Base-by-base conservation (phyloP, 1,140 invertebrate genomes). In the Stenopsyche tienmushanensis region DNA sequence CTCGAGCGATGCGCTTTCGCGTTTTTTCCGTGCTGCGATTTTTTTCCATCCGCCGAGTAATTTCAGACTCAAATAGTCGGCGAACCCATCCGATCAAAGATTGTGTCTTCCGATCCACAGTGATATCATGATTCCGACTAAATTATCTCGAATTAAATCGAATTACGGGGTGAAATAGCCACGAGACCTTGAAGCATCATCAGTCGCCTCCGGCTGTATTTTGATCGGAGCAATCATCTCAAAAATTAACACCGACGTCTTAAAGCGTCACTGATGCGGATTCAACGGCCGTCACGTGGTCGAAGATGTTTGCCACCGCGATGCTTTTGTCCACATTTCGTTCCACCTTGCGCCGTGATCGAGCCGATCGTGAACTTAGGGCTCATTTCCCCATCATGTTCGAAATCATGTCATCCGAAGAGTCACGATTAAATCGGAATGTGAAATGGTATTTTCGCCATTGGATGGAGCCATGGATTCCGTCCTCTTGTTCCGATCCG, bases 391-490 rank as follows among this genome's bases (percentile, higher is more conserved):
- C 29, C 53, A n/a, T 24, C 29, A 47, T 29, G 39, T 21, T 53
- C 39, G 29, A 39, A 66, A 23, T 60, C 64, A 66, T 60, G 64
- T 66, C 64, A 53, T 42, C 39, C 47, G 45, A 23, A 25, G 18
- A 17, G 60, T 66, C 64, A 66, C 64, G 64, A 66, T 66, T 34
- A 50, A 42, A 60, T 29, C 55, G 49, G 62, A 68, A 68, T 68
- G 57, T 55, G 29, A 59, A 26, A 41, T 66, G 29, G 42, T 59
- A 41, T 60, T 29, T 53, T 57, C 63, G 67, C 67, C 63, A 25
- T 65, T 49, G 64, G 67, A 62, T 69, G 67, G 54, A 24, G 57
- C 20, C 5, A 2, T 17, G n/a, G n/a, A 15, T 21, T 49, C 44
- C 23, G 24, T 25, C 8, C 54, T 44, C 54, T 41, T 20, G 29